Percentiles rank a stretch among this genome's conserved stretches.
phyloP scores from a whole-genome alignment of 2,888 invertebrate genomes.

The Thera britannica region DNA sequence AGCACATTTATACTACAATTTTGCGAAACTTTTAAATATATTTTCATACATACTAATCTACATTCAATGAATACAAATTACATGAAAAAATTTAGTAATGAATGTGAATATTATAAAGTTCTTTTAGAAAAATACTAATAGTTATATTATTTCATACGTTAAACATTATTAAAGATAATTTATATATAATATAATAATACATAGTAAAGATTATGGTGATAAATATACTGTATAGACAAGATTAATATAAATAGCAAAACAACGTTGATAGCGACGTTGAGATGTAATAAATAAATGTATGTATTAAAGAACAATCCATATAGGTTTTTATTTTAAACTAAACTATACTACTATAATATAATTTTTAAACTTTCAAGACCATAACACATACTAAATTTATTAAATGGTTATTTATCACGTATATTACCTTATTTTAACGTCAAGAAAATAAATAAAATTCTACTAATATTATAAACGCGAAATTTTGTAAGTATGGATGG shows the following conservation, averaged over 20 bases:
- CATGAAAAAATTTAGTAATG: not conserved
- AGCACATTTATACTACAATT: slow-evolving; percentile 7
- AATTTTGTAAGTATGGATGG: no score
- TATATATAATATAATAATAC: not conserved
- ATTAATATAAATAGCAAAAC: no score
- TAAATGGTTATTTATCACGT: no score
- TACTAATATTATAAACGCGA: no score
- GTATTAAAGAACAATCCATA: slow-evolving; percentile 1
- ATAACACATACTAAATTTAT: no score
- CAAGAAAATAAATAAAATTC: no score
- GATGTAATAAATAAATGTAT: slow-evolving; percentile 5
- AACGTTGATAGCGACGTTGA: no score
- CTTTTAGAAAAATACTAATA: not conserved
- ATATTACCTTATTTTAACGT: no score
- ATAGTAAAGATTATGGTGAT: not conserved
- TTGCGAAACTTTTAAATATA: not conserved
- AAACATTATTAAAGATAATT: not conserved
- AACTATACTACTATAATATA: slow-evolving; percentile 9
- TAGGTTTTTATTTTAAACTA: slow-evolving; percentile 10
- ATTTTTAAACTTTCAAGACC: no score
- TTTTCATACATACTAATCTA: slow-evolving; percentile 7
- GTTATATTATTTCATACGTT: not conserved
- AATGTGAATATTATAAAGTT: slow-evolving; percentile 1
- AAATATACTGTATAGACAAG: slow-evolving; percentile 1
- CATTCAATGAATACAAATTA: not conserved